Evolutionary conservation across 2,797 vertebrate genomes (phyloP), one percentile per base, ranked within the genome.

Genomic region (Thamnophis elegans): DNA sequence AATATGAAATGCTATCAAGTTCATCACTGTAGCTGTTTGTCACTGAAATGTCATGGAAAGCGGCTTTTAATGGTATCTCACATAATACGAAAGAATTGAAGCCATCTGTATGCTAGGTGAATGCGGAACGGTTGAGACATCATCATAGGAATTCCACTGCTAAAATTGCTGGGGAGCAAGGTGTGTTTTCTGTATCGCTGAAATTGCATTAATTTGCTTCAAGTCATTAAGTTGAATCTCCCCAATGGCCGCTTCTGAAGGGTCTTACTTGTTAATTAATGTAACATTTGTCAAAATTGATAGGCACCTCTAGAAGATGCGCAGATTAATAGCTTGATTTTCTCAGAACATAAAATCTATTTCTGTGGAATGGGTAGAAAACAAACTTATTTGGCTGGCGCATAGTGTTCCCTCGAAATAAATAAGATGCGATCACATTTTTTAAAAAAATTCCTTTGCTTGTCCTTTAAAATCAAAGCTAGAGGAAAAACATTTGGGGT

Each of bases 1-100:
- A 98, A 98, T 98, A 98, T 96, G 96, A 98, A 96, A 98, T 98
- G 96, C 98, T 98, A 98, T 98, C 98, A 98, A 97, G 98, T 98
- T 98, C 98, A 98, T 98, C 98, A 98, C 97, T 97, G 97, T 98
- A 98, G 98, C 98, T 98, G 98, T 99, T 99, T 98, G 98, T 98
- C 98, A 98, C 97, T 97, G 97, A 98, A 98, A 98, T 98, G 98
- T 98, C 98, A 98, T 97, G 96, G 97, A 98, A 98, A 98, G 98
- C 97, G 95, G 98, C 97, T 98, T 98, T 98, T 99, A 98, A 98
- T 98, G 98, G 98, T 98, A 97, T 98, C 96, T 97, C 97, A 96
- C 97, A 96, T 98, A 98, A 98, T 96, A 96, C 95, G 97, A 95
- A 97, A 98, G 98, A 99, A 98, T 98, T 97, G 98, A 98, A 98